These are phyloP conservation scores for Tachina lurida DNA, from an alignment of 2,888 invertebrate genomes.

Conservation along the genomic window DNA sequence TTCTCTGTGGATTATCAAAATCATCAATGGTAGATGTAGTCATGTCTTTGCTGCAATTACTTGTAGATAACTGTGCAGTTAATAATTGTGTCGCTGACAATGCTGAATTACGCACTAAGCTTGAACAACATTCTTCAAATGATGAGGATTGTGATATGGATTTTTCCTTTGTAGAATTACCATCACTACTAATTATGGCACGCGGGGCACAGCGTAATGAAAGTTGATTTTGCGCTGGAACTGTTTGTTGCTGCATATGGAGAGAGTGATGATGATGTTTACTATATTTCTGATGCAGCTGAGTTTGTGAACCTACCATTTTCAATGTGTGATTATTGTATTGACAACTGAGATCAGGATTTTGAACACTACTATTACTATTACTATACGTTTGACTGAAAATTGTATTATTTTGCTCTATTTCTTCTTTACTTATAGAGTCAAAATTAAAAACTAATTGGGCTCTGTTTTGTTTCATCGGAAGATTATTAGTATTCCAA, in stretches of 20 bases:
- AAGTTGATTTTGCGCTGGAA: conserved; percentile 30
- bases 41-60: conserved; percentile 43
- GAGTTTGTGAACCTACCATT: conserved; percentile 76
- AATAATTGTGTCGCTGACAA: conserved; percentile 27
- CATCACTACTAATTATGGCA: conserved; percentile 50
- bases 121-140: conserved; percentile 64
- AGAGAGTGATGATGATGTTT: conserved; percentile 61
- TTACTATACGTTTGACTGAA: conserved; percentile 7
- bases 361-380: conserved; percentile 7
- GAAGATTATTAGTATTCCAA: conserved; percentile 6
- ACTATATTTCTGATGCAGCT: conserved; percentile 54
- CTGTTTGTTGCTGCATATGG: conserved; percentile 56
- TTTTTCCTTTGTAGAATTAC: conserved; percentile 38
- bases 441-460: neutral
- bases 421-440: neutral
- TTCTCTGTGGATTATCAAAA: conserved; percentile 33
- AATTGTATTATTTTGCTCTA: neutral
- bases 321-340: conserved; percentile 63
- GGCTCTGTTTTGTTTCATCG: neutral
- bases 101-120: conserved; percentile 70
- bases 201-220: conserved; percentile 32
- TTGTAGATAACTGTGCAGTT: conserved; percentile 23
- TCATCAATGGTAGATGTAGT: conserved; percentile 23
- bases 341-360: conserved; percentile 30
- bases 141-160: conserved; percentile 43